Evolutionary conservation across 37 sponge, comb jelly and placozoan genomes (phyloP).

Genomic region (Hormiphora californensis): DNA sequence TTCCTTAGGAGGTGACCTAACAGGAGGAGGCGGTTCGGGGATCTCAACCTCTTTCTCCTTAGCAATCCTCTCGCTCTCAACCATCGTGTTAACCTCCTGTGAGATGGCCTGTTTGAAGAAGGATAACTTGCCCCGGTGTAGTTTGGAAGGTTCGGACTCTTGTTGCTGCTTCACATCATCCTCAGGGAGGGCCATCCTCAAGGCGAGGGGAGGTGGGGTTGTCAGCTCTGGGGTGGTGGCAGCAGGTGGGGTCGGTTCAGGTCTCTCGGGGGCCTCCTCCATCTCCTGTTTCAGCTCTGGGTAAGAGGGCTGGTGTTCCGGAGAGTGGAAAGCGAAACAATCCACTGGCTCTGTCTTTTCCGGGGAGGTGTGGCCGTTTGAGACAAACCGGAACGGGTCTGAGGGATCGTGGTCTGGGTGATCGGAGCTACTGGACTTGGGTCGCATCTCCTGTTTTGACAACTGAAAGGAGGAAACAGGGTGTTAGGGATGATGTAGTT

Average conservation of each 20-base stretch:
- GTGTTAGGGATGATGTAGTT: too few species aligned
- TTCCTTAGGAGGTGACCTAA: slow-evolving; percentile 5
- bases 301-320: too few species aligned
- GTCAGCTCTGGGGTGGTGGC: neutral
- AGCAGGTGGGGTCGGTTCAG: neutral
- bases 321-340: slow-evolving; percentile 49
- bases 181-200: neutral
- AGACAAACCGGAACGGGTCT: neutral
- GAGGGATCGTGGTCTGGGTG: slow-evolving; percentile 17
- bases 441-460: slow-evolving; percentile 2
- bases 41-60: neutral
- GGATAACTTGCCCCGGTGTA: slow-evolving; percentile 28
- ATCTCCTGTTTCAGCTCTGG: too few species aligned
- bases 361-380: slow-evolving; percentile 22
- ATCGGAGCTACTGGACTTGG: neutral
- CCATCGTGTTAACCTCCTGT: slow-evolving; percentile 28
- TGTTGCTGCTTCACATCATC: too few species aligned
- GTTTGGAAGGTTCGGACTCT: too few species aligned
- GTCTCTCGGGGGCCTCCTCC: neutral
- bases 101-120: slow-evolving; percentile 51
- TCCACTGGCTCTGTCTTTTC: neutral
- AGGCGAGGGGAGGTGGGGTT: neutral
- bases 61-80: neutral
- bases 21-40: neutral
- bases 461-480: neutral